Evolutionary conservation across 2,113 vertebrate genomes (phyloP).

Genomic region (Stictonetta naevosa): DNA sequence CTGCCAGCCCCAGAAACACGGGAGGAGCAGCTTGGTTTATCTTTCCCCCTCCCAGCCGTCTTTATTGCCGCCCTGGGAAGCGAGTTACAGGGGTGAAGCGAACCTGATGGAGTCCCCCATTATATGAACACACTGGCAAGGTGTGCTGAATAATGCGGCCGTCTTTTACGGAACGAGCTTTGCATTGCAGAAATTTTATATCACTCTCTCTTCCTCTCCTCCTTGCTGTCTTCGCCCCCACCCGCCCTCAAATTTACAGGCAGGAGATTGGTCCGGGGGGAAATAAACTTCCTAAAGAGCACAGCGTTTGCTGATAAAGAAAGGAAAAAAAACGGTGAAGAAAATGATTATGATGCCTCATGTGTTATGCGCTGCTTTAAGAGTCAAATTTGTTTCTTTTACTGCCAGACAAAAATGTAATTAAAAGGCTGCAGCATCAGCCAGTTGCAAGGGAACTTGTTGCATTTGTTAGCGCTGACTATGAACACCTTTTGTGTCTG

Average conservation of each 20-base stretch:
- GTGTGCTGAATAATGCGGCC: neutral
- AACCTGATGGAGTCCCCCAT: neutral
- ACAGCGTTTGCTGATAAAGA: neutral
- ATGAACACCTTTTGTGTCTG: neutral
- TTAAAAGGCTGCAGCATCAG: constrained; percentile 43
- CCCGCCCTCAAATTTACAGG: constrained; percentile 51
- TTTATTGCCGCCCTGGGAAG: neutral
- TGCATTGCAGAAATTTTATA: constrained; percentile 53
- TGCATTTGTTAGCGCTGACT: neutral
- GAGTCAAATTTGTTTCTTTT: constrained; percentile 48
- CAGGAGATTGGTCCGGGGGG: constrained; percentile 55
- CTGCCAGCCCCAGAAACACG: neutral
- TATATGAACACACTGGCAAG: neutral
- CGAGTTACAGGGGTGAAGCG: neutral
- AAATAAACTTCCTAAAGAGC: constrained; percentile 65
- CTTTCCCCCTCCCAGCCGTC: neutral
- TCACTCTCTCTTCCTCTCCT: neutral
- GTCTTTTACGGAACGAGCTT: constrained; percentile 2
- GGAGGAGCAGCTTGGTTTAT: neutral
- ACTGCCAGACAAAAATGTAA: constrained; percentile 35
- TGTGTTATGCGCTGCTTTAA: neutral
- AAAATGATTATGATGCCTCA: neutral
- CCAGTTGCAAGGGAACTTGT: neutral
- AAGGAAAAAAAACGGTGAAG: neutral
- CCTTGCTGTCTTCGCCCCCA: neutral